Percentiles rank a stretch among this genome's conserved stretches.
Evolutionary conservation across 2,797 vertebrate genomes (phyloP).

Genomic region (Gymnothorax javanicus): DNA sequence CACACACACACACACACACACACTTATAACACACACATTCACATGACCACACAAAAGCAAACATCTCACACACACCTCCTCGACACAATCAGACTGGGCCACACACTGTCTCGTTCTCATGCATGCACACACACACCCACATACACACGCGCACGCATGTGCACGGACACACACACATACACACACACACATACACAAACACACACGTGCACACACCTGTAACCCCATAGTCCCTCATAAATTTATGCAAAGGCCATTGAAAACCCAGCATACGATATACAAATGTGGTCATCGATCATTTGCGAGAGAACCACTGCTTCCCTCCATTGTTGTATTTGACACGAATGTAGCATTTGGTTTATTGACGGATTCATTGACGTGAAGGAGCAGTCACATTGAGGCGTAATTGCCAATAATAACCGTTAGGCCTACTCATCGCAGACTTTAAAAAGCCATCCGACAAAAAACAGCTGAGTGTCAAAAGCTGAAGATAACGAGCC

Average conservation of each 20-base stretch:
- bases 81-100: too few species aligned
- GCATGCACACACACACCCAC: too few species aligned
- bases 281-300: background rate
- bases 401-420: background rate
- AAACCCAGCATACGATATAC: background rate
- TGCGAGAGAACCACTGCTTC: background rate
- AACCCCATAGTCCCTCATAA: background rate
- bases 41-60: too few species aligned
- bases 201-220: background rate
- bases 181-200: too few species aligned
- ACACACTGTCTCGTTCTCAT: too few species aligned
- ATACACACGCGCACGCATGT: too few species aligned
- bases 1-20: too few species aligned
- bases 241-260: background rate
- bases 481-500: background rate
- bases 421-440: background rate
- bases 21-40: too few species aligned
- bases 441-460: background rate
- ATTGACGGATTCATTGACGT: background rate
- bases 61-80: too few species aligned
- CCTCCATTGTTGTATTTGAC: background rate
- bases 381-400: background rate
- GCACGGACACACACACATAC: too few species aligned
- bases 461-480: background rate
- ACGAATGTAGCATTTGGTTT: background rate